Evolutionary conservation across 2,888 invertebrate genomes (phyloP).

Genomic region (Malacosoma neustria): DNA sequence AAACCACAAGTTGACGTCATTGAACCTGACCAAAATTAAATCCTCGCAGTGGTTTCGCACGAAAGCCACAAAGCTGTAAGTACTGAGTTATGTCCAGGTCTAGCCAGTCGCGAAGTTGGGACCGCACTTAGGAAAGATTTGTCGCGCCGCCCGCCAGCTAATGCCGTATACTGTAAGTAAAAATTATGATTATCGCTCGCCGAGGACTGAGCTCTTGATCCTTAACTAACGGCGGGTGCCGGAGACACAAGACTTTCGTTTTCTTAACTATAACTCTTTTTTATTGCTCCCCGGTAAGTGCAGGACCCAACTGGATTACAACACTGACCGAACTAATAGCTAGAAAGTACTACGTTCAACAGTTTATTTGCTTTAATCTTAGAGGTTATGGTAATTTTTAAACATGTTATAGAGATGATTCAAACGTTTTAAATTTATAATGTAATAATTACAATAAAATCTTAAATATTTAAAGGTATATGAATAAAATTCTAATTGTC

Average conservation of each 20-base stretch:
- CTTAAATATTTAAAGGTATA: too few relatives aligned
- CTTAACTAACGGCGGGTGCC: constrained; percentile 60
- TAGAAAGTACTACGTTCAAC: too few relatives aligned
- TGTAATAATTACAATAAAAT: too few relatives aligned
- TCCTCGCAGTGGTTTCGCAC: too few relatives aligned
- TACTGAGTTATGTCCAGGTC: neutral
- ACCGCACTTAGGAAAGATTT: constrained; percentile 70
- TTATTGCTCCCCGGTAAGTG: constrained; percentile 60
- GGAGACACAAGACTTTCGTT: constrained; percentile 64
- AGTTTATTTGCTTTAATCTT: too few relatives aligned
- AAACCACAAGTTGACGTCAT: too few relatives aligned
- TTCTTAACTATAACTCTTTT: constrained; percentile 76
- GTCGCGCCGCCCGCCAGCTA: constrained; percentile 60
- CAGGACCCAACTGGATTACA: constrained; percentile 62
- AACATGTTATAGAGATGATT: too few relatives aligned
- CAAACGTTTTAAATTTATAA: too few relatives aligned
- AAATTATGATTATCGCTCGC: constrained; percentile 74
- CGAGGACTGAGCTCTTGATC: constrained; percentile 68
- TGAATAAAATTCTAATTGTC: too few relatives aligned
- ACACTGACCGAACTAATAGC: constrained; percentile 47
- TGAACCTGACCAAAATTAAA: too few relatives aligned
- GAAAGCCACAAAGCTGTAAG: too few relatives aligned
- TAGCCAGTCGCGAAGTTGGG: constrained; percentile 57
- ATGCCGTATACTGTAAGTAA: constrained; percentile 69
- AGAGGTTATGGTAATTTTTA: too few relatives aligned